Evolutionary conservation across 2,113 vertebrate genomes (phyloP), one percentile per base, ranked within the genome.

Genomic region (Theristicus caerulescens): DNA sequence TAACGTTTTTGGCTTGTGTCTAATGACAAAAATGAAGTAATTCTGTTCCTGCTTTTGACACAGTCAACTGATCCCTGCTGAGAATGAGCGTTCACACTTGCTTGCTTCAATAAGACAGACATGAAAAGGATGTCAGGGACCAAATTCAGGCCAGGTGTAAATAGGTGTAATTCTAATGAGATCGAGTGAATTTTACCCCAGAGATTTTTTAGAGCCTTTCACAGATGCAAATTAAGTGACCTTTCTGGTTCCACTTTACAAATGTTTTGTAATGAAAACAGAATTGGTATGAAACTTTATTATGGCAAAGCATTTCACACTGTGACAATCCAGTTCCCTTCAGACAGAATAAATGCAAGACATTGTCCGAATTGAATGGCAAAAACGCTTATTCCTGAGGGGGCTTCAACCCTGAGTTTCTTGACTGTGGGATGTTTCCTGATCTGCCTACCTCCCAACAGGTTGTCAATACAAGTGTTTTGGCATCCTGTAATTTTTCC

Each of bases 71-170:
- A 94, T 79, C 61, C 57, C 58, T 87, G 57, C 67, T 83, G 82
- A 57, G 77, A 91, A 36, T 40, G 36, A 72, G 27, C 32, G 73
- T 82, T 94, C 86, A 72, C 44, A 21, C 47, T 95, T 94, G 44
- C 59, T 52, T 90, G 86, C 80, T 93, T 95, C 77, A 38, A 47
- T 86, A 86, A 77, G 34, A 52, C 59, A 81, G 52, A 88, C 40
- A 72, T 57, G 73, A 94, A 93, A 76, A 90, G 32, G 34, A 73
- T 77, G 52, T 82, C 62, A 90, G 62, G 61, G 17, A 83, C 66
- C 38, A 73, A 90, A 93, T 92, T 95, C n/a, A 34, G 74, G 34
- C 44, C 62, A 85, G 82, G 78, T 93, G 54, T 89, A 93, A 93
- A 86, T 58, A 86, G 36, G 44, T 83, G 21, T 76, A 88, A 90